phyloP scores from a whole-genome alignment of 2,888 invertebrate species.

The Pristionchus maxplancki region DNA sequence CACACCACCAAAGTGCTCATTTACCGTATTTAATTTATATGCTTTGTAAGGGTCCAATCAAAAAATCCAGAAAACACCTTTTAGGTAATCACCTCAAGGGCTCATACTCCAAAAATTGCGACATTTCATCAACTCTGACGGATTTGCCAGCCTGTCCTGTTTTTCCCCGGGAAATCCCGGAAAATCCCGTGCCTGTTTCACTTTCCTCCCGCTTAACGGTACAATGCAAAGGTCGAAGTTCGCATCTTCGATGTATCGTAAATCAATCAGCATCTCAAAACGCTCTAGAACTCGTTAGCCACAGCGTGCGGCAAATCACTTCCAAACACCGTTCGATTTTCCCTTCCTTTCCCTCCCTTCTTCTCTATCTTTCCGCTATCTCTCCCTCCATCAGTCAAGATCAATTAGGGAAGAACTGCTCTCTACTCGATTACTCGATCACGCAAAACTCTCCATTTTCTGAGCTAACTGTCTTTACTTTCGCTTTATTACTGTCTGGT shows the following conservation, averaged over 20 bases:
- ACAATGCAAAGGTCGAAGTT: neutral
- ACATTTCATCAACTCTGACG: too few species aligned
- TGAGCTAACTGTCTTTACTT: neutral
- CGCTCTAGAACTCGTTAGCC: neutral
- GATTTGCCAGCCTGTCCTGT: too few species aligned
- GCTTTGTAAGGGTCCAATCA: too few species aligned
- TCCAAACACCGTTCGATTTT: neutral
- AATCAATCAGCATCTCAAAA: neutral
- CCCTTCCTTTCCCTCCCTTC: neutral
- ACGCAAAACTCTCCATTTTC: neutral
- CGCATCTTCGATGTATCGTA: neutral
- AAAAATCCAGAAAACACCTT: too few species aligned
- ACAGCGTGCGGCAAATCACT: neutral
- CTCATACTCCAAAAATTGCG: too few species aligned
- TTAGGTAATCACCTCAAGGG: too few species aligned
- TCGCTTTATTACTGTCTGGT: too few species aligned
- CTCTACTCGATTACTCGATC: neutral
- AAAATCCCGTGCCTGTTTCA: too few species aligned
- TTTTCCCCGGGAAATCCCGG: too few species aligned
- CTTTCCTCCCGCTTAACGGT: too few species aligned
- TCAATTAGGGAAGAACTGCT: constrained; percentile 38
- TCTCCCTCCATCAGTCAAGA: neutral
- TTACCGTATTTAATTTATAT: too few species aligned
- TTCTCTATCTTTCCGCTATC: neutral
- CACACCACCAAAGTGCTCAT: too few species aligned